Conservation (phyloP, 1,140 invertebrate species). For the Ctenoplectra terminalis region DNA sequence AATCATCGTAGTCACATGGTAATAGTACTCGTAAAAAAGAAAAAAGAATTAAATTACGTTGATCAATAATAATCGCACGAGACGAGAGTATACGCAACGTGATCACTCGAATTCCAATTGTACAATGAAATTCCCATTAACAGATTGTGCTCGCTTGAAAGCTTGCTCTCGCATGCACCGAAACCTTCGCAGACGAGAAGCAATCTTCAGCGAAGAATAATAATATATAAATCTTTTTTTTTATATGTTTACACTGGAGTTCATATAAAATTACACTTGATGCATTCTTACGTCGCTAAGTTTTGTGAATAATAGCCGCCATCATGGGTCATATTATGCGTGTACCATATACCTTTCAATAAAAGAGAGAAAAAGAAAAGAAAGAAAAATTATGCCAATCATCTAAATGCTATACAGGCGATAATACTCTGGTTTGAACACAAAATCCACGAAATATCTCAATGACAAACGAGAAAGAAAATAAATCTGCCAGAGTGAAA, state of each 20-base stretch:
- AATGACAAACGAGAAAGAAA: neutral
- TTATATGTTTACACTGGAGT: neutral
- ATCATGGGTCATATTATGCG: conserved; percentile 7
- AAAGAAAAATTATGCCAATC: neutral
- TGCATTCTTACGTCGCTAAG: neutral
- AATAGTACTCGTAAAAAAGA: neutral
- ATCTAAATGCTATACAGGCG: neutral
- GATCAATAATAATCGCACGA: neutral
- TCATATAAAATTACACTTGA: conserved; percentile 29
- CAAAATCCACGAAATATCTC: neutral
- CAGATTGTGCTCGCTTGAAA: conserved; percentile 16
- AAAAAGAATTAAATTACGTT: neutral
- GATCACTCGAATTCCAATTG: neutral
- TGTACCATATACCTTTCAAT: neutral
- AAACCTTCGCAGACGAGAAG: too few relatives aligned
- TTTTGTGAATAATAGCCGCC: conserved; percentile 15
- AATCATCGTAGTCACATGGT: too few relatives aligned
- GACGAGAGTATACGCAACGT: neutral
- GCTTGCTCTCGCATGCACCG: neutral
- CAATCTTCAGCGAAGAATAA: conserved; percentile 7
- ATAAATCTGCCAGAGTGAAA: neutral
- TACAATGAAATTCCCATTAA: conserved; percentile 14
- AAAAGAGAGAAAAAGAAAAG: neutral
- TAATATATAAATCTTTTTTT: conserved; percentile 1
- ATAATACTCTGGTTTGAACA: too few relatives aligned